Base-by-base conservation (phyloP, 2,888 invertebrate genomes). In the Morpho deidamia region DNA sequence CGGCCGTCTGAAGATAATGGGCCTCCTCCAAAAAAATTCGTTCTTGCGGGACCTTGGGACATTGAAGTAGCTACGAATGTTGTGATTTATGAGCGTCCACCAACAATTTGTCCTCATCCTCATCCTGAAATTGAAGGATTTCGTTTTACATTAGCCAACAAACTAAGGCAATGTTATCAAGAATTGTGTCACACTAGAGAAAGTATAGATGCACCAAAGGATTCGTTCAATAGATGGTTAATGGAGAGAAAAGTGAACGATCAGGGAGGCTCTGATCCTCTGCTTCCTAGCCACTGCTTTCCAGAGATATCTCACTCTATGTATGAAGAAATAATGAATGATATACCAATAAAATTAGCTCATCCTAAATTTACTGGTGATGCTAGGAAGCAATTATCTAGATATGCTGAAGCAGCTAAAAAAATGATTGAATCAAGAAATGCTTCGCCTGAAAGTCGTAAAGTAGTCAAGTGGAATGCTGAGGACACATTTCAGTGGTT, bases 401-500 rank as follows among this genome's bases (percentile, higher is more conserved):
- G 94, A 51, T 99, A 98, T 83, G 98, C 98, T 0, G 98, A 99
- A 82, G 98, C 98, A 11, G 98, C 99, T 1, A 98, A 98, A 76
- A 96, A 97, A 81, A 97, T 98, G 90, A 97, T 99, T 66, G 99
- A 98, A 82, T 96, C 97, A 7, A 93, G 98, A 68, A 96, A 96
- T 78, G 95, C 96, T 8, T 95, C 97, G 32, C 93, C 97, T 0
- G 98, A 98, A 76, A 97, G 98, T 73, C 92, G 99, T 60, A 99
- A 99, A 87, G 96, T 98, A 10, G 98, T 99, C 0, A 99, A 98
- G 79, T 99, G 99, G 99, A 98, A 98, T 88, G 98, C 97, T 0
- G 98, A 99, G 74, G 98, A 99, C 69, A 98, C 98, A 23, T 98
- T 99, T 81, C 96, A 96, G 67, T 99, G 98, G 98, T 81, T 99